Evolutionary conservation across 2,888 invertebrate species (phyloP).

Genomic region (Athalia circularis): DNA sequence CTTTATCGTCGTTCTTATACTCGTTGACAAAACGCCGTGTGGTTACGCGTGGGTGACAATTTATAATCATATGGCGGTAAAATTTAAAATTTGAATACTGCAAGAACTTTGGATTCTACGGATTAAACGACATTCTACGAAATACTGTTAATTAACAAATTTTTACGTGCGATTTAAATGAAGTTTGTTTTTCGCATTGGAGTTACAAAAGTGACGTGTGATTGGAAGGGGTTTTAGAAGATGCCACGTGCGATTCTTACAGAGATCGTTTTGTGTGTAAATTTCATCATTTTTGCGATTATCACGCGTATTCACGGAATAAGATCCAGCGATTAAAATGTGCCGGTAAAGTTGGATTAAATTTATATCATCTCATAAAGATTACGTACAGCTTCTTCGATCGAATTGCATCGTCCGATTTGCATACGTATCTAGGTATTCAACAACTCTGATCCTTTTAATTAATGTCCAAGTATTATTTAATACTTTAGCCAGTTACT

Average conservation of each 20-base stretch:
- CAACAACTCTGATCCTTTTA: too few species aligned
- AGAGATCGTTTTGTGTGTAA: too few species aligned
- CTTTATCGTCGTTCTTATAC: not conserved
- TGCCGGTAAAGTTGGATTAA: not conserved
- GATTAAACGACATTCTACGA: too few species aligned
- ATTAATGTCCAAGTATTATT: not conserved
- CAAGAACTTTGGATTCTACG: not conserved
- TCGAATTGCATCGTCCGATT: not conserved
- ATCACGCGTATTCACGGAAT: too few species aligned
- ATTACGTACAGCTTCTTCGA: not conserved
- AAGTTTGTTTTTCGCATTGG: too few species aligned
- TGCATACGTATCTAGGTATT: not conserved
- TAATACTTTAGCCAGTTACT: constrained; percentile 4
- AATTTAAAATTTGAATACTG: constrained; percentile 24
- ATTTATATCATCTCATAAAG: not conserved
- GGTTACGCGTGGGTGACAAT: constrained; percentile 38
- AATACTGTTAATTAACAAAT: too few species aligned
- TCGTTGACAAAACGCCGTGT: constrained; percentile 8
- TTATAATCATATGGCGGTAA: constrained; percentile 38
- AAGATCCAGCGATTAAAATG: too few species aligned
- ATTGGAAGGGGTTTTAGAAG: too few species aligned
- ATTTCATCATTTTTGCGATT: too few species aligned
- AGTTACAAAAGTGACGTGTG: too few species aligned
- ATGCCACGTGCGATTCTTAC: not conserved
- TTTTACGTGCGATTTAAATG: too few species aligned